Conservation (phyloP, 2,113 vertebrate species). For the Megaptera novaeangliae region DNA sequence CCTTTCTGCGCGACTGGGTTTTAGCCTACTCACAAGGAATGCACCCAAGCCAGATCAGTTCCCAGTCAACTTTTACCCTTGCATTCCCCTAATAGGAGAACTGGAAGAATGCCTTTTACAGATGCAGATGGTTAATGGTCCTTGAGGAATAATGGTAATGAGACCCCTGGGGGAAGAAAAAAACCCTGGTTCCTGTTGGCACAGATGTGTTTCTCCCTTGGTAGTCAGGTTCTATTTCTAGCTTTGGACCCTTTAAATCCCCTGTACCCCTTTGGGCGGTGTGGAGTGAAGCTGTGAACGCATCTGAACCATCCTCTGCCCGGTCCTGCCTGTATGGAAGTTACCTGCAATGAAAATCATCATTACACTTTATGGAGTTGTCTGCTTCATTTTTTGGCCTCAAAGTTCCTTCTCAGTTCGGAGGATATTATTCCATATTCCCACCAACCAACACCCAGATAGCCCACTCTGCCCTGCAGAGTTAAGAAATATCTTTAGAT, state of each 20-base stretch:
- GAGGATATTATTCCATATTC: not conserved
- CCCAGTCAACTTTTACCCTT: not conserved
- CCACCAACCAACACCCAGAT: not conserved
- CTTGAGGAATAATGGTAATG: not conserved
- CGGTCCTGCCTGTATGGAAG: not conserved
- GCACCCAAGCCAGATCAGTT: not conserved
- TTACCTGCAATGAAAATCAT: not conserved
- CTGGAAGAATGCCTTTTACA: not conserved
- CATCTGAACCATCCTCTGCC: not conserved
- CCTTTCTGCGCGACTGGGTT: not conserved
- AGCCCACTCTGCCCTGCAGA: not conserved
- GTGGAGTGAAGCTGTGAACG: not conserved
- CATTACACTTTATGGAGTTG: not conserved
- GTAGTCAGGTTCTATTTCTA: not conserved
- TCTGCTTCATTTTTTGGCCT: not conserved
- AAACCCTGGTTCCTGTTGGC: not conserved
- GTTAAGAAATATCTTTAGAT: not conserved
- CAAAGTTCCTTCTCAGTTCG: not conserved
- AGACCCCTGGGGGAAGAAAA: not conserved
- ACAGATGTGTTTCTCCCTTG: not conserved
- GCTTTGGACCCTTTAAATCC: not conserved
- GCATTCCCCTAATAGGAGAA: not conserved
- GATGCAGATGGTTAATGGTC: not conserved
- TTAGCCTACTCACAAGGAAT: not conserved
- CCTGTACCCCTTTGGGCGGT: not conserved